Conservation (phyloP, 2,888 invertebrate species). For the Cheilosia vulpina region DNA sequence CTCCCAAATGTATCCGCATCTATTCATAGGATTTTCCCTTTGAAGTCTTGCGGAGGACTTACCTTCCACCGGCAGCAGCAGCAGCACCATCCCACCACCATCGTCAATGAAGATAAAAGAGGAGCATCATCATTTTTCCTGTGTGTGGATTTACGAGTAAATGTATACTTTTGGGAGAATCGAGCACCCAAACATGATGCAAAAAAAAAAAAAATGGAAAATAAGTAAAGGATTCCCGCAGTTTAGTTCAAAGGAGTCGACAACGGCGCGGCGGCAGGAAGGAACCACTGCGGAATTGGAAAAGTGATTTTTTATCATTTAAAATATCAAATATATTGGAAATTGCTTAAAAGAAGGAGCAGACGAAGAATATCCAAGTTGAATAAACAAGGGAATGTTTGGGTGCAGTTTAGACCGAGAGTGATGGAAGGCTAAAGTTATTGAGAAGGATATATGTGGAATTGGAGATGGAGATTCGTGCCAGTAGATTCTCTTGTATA, state of each 20-base stretch:
- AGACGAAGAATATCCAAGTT: constrained; percentile 52
- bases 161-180: constrained; percentile 66
- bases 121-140: constrained; percentile 74
- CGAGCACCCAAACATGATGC: constrained; percentile 22
- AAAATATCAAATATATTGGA: constrained; percentile 75
- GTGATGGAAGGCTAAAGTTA: constrained; percentile 40
- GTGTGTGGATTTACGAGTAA: constrained; percentile 74
- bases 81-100: background rate
- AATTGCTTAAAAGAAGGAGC: constrained; percentile 39
- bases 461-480: constrained; percentile 15
- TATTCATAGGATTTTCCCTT: constrained; percentile 68
- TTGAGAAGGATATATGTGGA: constrained; percentile 19
- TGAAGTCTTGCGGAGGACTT: constrained; percentile 55
- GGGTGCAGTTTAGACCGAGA: constrained; percentile 23
- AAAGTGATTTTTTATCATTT: constrained; percentile 76
- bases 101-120: constrained; percentile 73
- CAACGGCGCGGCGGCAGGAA: constrained; percentile 37
- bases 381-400: constrained; percentile 65
- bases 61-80: background rate
- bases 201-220: background rate
- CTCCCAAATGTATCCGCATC: constrained; percentile 46
- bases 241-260: constrained; percentile 67
- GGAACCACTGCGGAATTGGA: constrained; percentile 72
- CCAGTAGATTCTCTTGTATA: constrained; percentile 27
- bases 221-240: constrained; percentile 54